phyloP scores from a whole-genome alignment of 2,888 invertebrate species.

The Merodon equestris region DNA sequence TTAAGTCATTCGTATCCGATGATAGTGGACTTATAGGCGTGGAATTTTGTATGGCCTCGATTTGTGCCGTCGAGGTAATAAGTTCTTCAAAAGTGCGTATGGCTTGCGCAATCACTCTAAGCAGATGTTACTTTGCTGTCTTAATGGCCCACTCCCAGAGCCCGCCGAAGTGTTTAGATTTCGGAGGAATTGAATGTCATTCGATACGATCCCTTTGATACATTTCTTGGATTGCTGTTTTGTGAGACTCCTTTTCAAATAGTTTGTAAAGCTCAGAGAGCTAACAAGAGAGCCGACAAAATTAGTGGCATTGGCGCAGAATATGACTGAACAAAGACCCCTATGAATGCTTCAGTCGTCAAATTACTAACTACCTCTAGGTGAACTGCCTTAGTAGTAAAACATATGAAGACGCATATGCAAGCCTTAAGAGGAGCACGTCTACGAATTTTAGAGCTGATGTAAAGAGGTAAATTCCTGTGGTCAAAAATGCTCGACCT shows the following conservation, averaged over 20 bases:
- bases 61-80: not conserved
- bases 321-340: not conserved
- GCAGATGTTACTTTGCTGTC: slow-evolving; percentile 5
- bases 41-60: slow-evolving; percentile 8
- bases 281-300: not conserved
- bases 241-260: not conserved
- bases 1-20: not conserved
- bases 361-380: no score
- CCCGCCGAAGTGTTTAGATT: not conserved
- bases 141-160: not conserved
- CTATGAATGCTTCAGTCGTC: no score
- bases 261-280: slow-evolving; percentile 1
- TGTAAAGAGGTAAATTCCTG: no score
- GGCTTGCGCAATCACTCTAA: slow-evolving; percentile 3
- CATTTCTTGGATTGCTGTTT: not conserved
- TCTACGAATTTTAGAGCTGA: no score
- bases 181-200: not conserved
- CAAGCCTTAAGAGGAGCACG: no score
- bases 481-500: no score
- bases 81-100: slow-evolving; percentile 4
- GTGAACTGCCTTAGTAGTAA: no score
- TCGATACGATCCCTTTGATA: not conserved
- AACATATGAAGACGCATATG: no score
- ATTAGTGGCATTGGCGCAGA: not conserved
- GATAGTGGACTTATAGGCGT: slow-evolving; percentile 13